Evolutionary conservation across 2,888 invertebrate genomes (phyloP), one percentile per base, ranked within the genome.

Genomic region (Drosophila trichaetosa): DNA sequence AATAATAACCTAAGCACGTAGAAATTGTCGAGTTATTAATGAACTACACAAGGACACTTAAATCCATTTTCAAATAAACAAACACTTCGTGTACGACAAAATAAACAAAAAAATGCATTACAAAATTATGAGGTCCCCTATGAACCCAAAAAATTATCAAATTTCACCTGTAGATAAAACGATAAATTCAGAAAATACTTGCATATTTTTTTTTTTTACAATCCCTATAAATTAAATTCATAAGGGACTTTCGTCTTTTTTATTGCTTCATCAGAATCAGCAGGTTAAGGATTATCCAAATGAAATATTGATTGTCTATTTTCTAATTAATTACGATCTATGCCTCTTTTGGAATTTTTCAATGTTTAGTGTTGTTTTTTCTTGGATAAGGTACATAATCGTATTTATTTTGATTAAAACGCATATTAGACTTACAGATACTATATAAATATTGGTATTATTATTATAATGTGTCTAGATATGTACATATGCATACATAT

Each of bases 321-420:
- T 42, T 42, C 6, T 2, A 6, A 21, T 40, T 8, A 4, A n/a
- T 18, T 10, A n/a, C n/a, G 10, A 40, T 4, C 38, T 40, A n/a
- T n/a, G 18, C 18, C 18, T 10, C 4, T 40, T 40, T 3, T 8
- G 10, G 10, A 4, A 8, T 18, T 38, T 18, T 46, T 46, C 2
- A 16, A 34, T 16, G 16, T 18, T 54, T 7, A 1, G 36, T 16
- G 29, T 18, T 11, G 0, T 38, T 56, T n/a, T 40, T 27, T 58
- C 18, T 52, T 21, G 61, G 56, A 40, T 64, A 67, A 67, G 76
- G 63, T 76, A 73, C 75, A 67, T 62, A 33, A 33, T 65, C 48
- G 49, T 51, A 60, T 76, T 76, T 80, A 73, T 69, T 72, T 64
- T 36, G 63, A 69, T 63, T 58, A 71, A 31, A 60, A 57, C 66